These are phyloP conservation scores for Pocillopora damicornis DNA, from an alignment of 64 coral and sea anemone genomes.

Conservation along the genomic window DNA sequence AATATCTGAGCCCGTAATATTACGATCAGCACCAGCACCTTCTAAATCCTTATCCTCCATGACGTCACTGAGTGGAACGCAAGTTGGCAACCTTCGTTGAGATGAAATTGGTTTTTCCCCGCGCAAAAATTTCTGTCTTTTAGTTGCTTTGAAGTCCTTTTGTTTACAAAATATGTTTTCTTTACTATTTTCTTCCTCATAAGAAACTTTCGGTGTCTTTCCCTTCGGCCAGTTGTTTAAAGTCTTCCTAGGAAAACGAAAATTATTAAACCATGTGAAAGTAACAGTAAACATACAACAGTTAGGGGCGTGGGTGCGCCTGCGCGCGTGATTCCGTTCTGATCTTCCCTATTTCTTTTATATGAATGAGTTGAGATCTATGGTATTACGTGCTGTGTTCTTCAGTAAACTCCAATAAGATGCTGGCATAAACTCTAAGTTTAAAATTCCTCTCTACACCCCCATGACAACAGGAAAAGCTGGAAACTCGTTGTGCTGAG, in stretches of 20 bases:
- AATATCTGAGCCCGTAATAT: background rate
- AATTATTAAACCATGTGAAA: background rate
- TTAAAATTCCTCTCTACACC: too few species aligned
- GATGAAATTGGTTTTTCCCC: background rate
- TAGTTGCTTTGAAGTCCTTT: background rate
- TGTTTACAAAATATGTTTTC: background rate
- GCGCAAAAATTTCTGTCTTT: background rate
- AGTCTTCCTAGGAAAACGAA: slow-evolving; percentile 12
- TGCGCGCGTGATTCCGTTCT: too few species aligned
- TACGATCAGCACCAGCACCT: background rate
- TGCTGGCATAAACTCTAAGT: too few species aligned
- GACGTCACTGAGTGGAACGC: background rate
- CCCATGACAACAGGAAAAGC: too few species aligned
- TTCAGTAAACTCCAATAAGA: too few species aligned
- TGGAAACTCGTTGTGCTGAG: too few species aligned
- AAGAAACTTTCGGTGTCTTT: background rate
- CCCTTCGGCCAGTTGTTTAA: background rate
- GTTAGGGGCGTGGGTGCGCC: too few species aligned
- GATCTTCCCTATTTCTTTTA: too few species aligned
- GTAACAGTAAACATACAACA: background rate
- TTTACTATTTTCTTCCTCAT: background rate
- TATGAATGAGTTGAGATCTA: too few species aligned
- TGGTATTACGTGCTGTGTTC: too few species aligned
- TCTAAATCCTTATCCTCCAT: background rate
- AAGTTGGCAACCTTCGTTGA: background rate